phyloP scores from a whole-genome alignment of 2,113 vertebrate species.

The Piaya cayana region DNA sequence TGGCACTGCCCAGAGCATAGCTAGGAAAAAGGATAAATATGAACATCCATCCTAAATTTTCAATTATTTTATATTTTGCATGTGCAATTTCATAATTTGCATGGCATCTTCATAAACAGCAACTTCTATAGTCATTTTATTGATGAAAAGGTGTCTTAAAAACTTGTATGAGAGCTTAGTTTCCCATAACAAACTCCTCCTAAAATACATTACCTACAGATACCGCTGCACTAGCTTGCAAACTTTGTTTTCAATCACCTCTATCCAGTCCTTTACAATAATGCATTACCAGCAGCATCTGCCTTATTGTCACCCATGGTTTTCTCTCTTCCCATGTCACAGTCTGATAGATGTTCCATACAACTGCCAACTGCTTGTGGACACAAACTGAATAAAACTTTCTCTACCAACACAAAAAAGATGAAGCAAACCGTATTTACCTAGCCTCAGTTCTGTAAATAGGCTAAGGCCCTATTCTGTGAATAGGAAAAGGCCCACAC shows the following conservation, averaged over 20 bases:
- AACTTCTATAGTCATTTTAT: neutral
- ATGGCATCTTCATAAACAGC: neutral
- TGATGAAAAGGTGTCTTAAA: neutral
- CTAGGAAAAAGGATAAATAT: neutral
- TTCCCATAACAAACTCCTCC: neutral
- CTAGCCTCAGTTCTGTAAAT: neutral
- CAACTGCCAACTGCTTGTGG: neutral
- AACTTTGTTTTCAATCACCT: neutral
- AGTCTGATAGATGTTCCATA: neutral
- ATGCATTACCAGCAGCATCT: neutral
- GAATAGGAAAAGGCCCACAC: neutral
- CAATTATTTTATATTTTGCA: neutral
- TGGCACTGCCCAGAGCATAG: neutral
- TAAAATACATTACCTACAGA: neutral
- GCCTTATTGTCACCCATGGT: neutral
- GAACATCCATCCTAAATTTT: neutral
- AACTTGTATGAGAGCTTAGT: neutral
- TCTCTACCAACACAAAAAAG: neutral
- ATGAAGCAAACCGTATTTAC: neutral
- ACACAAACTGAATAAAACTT: neutral
- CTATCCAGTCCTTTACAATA: neutral
- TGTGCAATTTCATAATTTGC: neutral
- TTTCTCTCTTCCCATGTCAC: neutral
- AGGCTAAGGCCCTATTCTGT: too few species aligned
- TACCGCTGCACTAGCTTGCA: neutral